Base-by-base conservation (phyloP, 2,113 vertebrate genomes). In the Balaeniceps rex region DNA sequence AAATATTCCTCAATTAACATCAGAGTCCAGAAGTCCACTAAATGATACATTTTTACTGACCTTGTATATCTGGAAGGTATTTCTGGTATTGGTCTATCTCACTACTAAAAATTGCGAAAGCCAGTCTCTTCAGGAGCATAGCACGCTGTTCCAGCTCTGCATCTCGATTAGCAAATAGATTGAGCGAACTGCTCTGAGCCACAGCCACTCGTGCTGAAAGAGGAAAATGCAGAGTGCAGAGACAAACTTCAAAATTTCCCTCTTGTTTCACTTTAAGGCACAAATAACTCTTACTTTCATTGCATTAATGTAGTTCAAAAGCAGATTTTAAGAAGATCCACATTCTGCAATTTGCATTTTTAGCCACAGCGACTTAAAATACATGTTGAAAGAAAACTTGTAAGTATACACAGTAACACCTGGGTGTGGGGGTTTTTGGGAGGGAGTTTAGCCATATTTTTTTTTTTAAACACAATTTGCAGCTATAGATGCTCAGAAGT, bases 41-140 rank as follows among this genome's bases (percentile, higher is more conserved):
- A 52, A 12, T 2, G 22, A 42, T 5, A 10, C 2, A 6, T 72
- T 64, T 83, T 57, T 66, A 91, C 98, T 97, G 95, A 99, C 99
- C 99, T 98, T 99, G 99, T 97, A 99, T 99, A 89, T 99, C 99
- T 63, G 99, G 99, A 81, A 99, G 99, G 95, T 99, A 99, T 81
- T 99, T 99, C 98, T 99, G 99, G 97, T 99, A 99, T 63, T 99
- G 99, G 98, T 99, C 99, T 97, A 99, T 98, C 97, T 99, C 99
- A 31, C 99, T 99, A 97, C 99, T 99, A 78, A 99, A 99, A 94
- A 99, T 99, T 83, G 99, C 99, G 12, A 99, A 99, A 58, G 99
- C 99, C 71, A 99, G 95, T 75, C 99, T 99, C 98, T 99, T 99
- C 47, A 99, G 99, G 63, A 99, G 98, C 99, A 99, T 99, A 14